These are phyloP conservation scores for Clarias gariepinus DNA, from an alignment of 2,113 vertebrate species.

Conservation along the genomic window DNA sequence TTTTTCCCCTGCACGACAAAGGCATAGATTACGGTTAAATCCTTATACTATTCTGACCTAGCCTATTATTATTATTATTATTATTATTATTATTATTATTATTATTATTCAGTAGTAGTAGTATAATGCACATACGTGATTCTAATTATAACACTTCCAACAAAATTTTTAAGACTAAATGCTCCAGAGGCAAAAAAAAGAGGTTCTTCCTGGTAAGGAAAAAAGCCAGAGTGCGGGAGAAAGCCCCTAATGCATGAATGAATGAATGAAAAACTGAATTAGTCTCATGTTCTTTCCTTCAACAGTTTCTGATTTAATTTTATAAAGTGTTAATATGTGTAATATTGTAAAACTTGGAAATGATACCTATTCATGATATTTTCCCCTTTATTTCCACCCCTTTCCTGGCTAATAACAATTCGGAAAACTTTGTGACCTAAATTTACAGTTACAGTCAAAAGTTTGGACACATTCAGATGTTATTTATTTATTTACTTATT, in stretches of 20 bases:
- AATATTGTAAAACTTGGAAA: neutral
- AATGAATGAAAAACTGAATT: neutral
- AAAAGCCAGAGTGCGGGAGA: neutral
- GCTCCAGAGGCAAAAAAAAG: neutral
- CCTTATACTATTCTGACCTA: neutral
- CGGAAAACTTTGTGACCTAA: too few species aligned
- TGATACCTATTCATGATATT: neutral
- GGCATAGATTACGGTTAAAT: constrained; percentile 36
- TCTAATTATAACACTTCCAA: neutral
- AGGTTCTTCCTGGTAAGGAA: too few species aligned
- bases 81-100: neutral
- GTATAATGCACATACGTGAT: neutral
- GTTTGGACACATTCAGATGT: too few species aligned
- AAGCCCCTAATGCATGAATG: neutral
- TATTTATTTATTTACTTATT: too few species aligned
- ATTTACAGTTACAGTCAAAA: too few species aligned
- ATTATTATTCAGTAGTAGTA: neutral
- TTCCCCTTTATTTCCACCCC: neutral
- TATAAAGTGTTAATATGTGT: neutral
- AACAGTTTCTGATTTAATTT: neutral
- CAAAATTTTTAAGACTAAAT: neutral
- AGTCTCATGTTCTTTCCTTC: neutral
- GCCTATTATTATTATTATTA: neutral
- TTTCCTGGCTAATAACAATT: neutral
- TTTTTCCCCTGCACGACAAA: constrained; percentile 53